Conservation (phyloP, 2,113 vertebrate species). For the Parus major region DNA sequence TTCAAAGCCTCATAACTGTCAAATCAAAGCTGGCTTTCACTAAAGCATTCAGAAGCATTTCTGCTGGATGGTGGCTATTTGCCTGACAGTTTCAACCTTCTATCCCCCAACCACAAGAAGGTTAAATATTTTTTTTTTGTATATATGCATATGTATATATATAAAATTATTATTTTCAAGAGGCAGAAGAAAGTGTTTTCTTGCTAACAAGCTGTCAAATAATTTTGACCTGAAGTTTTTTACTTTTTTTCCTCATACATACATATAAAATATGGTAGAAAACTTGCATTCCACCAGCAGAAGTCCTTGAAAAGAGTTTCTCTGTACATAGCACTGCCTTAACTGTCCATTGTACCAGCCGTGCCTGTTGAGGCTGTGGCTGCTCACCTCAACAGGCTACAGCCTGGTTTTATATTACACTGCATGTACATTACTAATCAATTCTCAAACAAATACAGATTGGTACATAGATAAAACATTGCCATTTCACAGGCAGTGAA, state of each 20-base stretch:
- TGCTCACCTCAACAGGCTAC: neutral
- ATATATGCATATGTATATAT: neutral
- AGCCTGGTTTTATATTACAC: neutral
- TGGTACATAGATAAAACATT: neutral
- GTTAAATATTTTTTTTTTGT: neutral
- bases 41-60: slow-evolving; percentile 3
- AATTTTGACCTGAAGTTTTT: slow-evolving; percentile 10
- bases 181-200: neutral
- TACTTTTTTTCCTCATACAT: neutral
- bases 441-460: slow-evolving; percentile 17
- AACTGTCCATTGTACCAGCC: neutral
- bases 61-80: slow-evolving; percentile 50
- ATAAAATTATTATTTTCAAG: neutral
- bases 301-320: neutral
- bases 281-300: neutral
- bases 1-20: slow-evolving; percentile 56
- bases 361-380: neutral
- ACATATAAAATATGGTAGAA: neutral
- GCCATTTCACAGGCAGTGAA: neutral
- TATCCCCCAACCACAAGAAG: neutral
- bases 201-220: slow-evolving; percentile 32
- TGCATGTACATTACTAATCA: slow-evolving; percentile 30
- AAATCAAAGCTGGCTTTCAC: slow-evolving; percentile 55
- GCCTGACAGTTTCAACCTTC: slow-evolving; percentile 40
- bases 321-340: neutral